A percentile compares a stretch with the other conserved stretches of the same genome.
Conservation (phyloP, 2,113 vertebrate genomes). For the Strix uralensis region DNA sequence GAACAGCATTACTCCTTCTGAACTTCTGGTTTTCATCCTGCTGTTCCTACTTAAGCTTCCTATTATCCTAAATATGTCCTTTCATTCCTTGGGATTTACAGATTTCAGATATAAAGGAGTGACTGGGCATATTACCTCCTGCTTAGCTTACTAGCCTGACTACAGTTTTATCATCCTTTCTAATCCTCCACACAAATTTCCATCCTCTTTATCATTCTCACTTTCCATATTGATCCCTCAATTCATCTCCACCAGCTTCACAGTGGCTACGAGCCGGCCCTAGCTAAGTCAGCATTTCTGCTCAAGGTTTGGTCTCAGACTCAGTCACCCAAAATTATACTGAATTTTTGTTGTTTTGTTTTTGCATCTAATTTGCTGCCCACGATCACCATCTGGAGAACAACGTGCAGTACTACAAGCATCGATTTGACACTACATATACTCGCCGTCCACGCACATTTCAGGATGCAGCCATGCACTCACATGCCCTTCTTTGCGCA, state of each 20-base stretch:
- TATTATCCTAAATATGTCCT: neutral
- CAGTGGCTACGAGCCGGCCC: fast-evolving
- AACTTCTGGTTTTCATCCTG: neutral
- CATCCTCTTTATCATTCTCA: neutral
- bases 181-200: neutral
- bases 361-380: neutral
- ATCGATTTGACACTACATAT: fast-evolving
- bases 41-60: neutral
- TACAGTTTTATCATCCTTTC: neutral
- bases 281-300: neutral
- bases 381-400: conserved; percentile 38
- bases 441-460: fast-evolving
- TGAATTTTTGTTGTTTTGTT: neutral
- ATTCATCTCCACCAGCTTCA: neutral
- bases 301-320: neutral
- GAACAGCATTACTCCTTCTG: neutral
- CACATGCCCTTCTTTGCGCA: fast-evolving
- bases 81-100: neutral
- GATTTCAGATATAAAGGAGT: neutral
- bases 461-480: too few relatives aligned
- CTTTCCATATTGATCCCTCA: neutral
- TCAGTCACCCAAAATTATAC: neutral
- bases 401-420: neutral
- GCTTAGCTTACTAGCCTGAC: neutral
- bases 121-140: neutral